These are phyloP conservation scores for Indicator indicator DNA, from an alignment of 2,113 vertebrate genomes.

Conservation along the genomic window DNA sequence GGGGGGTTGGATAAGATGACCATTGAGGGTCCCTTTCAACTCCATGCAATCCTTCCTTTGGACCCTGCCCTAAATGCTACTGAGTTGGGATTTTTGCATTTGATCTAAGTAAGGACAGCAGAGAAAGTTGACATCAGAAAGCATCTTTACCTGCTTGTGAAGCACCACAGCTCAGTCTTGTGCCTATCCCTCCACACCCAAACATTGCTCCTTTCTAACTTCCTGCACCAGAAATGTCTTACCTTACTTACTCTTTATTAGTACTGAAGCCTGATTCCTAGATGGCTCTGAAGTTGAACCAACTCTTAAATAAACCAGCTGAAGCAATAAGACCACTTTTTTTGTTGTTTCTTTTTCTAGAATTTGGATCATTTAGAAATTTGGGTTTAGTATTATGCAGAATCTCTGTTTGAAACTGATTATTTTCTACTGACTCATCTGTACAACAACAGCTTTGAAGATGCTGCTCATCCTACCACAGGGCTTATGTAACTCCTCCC, in stretches of 20 bases:
- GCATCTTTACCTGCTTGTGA: neutral
- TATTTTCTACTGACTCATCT: conserved; percentile 46
- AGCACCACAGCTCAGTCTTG: neutral
- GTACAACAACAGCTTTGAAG: conserved; percentile 42
- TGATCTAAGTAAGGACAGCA: neutral
- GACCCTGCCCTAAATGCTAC: neutral
- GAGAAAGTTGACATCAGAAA: neutral
- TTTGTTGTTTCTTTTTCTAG: neutral
- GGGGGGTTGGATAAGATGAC: too few species aligned
- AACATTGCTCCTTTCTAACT: neutral
- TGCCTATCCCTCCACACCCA: neutral
- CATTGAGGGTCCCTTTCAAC: too few species aligned
- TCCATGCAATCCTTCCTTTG: neutral
- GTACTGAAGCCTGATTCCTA: neutral
- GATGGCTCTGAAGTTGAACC: neutral
- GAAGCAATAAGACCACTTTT: neutral
- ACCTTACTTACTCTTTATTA: neutral
- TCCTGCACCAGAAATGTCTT: neutral
- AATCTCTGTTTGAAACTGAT: conserved; percentile 27
- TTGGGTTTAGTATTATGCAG: conserved; percentile 4
- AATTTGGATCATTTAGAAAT: conserved; percentile 14
- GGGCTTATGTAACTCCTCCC: conserved; percentile 7
- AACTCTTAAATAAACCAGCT: neutral
- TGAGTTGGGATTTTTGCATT: neutral
- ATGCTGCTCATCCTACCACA: neutral